Evolutionary conservation across 2,797 vertebrate genomes (phyloP).

Genomic region (Antennarius maculatus): DNA sequence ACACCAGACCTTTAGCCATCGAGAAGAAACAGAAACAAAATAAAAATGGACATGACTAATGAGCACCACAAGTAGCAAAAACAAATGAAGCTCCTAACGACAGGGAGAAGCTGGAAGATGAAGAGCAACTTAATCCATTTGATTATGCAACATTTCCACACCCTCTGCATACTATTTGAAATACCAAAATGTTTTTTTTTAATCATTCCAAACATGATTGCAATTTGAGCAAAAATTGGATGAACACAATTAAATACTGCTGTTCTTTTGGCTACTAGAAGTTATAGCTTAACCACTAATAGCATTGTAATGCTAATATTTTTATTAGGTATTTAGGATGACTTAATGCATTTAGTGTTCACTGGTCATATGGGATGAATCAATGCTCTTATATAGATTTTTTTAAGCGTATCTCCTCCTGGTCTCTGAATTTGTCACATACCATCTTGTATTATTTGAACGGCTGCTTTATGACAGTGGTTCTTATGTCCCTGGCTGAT

Average conservation of each 20-base stretch:
- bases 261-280: slow-evolving; percentile 33
- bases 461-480: slow-evolving; percentile 41
- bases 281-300: slow-evolving; percentile 24
- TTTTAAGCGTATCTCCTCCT: slow-evolving; percentile 44
- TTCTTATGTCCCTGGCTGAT: slow-evolving; percentile 38
- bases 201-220: slow-evolving; percentile 14
- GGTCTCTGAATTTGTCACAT: slow-evolving; percentile 56
- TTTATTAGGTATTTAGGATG: slow-evolving; percentile 49
- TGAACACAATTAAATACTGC: slow-evolving; percentile 21
- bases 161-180: neutral
- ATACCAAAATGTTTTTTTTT: neutral
- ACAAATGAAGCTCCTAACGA: neutral
- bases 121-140: neutral
- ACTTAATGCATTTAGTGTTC: slow-evolving; percentile 58
- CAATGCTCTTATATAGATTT: slow-evolving; percentile 59
- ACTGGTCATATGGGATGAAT: slow-evolving; percentile 53
- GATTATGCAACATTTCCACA: slow-evolving; percentile 18
- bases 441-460: slow-evolving; percentile 25
- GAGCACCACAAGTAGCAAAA: neutral
- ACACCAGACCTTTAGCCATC: no score
- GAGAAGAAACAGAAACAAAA: no score
- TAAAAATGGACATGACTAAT: neutral
- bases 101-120: neutral
- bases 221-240: slow-evolving; percentile 35
- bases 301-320: slow-evolving; percentile 40